Conservation (phyloP, 2,113 vertebrate genomes). For the Peromyscus leucopus region DNA sequence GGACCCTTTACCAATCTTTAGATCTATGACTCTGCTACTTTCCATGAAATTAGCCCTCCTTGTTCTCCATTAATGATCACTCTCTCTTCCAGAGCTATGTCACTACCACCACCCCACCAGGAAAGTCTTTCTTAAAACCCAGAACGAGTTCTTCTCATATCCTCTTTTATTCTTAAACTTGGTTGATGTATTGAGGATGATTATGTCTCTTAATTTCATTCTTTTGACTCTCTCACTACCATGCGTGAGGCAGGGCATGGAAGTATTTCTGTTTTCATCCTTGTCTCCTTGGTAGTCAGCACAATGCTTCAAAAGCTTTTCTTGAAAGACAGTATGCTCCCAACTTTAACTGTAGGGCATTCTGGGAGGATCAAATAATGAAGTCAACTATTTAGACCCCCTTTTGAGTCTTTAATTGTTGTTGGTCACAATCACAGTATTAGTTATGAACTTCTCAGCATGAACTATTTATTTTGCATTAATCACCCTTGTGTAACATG, state of each 20-base stretch:
- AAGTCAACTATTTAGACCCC: not conserved
- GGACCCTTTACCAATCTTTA: not conserved
- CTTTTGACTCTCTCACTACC: not conserved
- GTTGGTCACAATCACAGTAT: not conserved
- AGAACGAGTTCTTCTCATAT: not conserved
- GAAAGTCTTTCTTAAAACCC: not conserved
- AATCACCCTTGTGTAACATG: not conserved
- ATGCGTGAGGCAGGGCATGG: not conserved
- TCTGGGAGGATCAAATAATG: not conserved
- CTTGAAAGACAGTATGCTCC: not conserved
- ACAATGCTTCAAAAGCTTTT: not conserved
- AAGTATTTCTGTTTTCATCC: not conserved
- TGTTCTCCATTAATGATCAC: not conserved
- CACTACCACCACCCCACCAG: accelerated
- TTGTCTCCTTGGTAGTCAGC: not conserved
- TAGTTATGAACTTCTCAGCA: not conserved
- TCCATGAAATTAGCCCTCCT: not conserved
- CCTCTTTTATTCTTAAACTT: not conserved
- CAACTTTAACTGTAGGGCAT: not conserved
- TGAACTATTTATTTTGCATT: too few species aligned
- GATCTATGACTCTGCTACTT: not conserved
- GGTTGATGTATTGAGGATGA: not conserved
- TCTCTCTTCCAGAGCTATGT: not conserved
- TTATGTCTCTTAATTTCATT: not conserved
- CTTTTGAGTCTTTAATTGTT: not conserved